Base-by-base conservation (phyloP, 2,888 invertebrate genomes). In the Rotaria macrura region DNA sequence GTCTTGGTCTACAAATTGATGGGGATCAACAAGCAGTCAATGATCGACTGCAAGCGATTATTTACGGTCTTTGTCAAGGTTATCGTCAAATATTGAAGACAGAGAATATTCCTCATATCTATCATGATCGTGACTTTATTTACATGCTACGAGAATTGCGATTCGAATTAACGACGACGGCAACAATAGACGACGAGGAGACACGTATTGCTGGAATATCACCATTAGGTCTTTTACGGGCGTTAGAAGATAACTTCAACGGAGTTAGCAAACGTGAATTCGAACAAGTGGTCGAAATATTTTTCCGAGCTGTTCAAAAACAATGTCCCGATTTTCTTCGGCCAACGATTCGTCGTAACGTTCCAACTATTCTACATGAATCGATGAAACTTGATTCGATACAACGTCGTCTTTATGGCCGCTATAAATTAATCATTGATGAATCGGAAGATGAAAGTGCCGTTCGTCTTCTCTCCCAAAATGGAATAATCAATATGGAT, bases 391-490 rank as follows among this genome's bases (percentile, higher is more conserved):
- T 79, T 43, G 43, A 79, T 43, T 79, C 79, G 25, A 2, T 25
- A 25, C 79, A 34, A 12, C 79, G 79, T 43, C 79, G 79, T 79
- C 79, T 79, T 23, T 79, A 79, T 43, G 79, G 79, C 20, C 79
- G 79, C 10, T 79, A 79, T 43, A 79, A 79, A 79, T 43, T 79
- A 43, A 79, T 79, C 25, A 79, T 79, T n/a, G 79, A 79, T 79
- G 79, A 79, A 43, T 79, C 79, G 0, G 79, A 79, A 79, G 79
- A 79, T 79, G 79, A 79, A 79, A 79, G 79, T 79, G 79, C 79
- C 43, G 79, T 79, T 43, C 79, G 79, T 79, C 9, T 79, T 25
- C 25, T 79, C 1, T 79, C 43, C 0, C 79, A 79, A 79, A 79
- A 25, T 43, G 79, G 4, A 43, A 79, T 79, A 43, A 9, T 79